These are phyloP conservation scores for Sardinella longiceps DNA, from an alignment of 2,797 vertebrate species.

Conservation along the genomic window DNA sequence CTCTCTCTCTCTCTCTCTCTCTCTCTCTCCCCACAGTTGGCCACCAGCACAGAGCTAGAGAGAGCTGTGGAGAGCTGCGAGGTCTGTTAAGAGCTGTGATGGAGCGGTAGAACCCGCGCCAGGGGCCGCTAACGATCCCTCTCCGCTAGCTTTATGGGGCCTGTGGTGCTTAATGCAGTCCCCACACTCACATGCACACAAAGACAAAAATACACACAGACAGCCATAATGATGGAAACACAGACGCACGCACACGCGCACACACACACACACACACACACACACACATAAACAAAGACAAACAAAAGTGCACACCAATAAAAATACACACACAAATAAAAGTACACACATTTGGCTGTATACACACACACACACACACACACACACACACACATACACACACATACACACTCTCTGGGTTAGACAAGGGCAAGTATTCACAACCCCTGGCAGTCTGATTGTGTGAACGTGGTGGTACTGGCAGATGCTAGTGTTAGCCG, in stretches of 20 bases:
- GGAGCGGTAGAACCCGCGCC: not conserved
- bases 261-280: not conserved
- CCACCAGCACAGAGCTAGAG: not conserved
- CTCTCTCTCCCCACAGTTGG: not conserved
- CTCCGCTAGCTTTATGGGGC: not conserved
- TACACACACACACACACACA: not conserved
- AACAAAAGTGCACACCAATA: not conserved
- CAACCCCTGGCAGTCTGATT: not conserved
- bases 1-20: not conserved
- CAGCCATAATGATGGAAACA: not conserved
- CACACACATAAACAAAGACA: not conserved
- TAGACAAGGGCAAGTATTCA: not conserved
- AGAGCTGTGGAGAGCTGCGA: not conserved
- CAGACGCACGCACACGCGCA: not conserved
- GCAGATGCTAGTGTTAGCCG: not conserved
- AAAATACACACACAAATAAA: not conserved
- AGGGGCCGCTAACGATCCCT: not conserved
- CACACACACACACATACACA: not conserved
- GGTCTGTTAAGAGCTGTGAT: not conserved
- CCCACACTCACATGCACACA: not conserved
- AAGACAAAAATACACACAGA: not conserved
- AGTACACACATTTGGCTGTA: not conserved
- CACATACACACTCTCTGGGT: not conserved
- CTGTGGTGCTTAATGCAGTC: not conserved
- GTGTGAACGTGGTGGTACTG: not conserved